phyloP scores from a whole-genome alignment of 2,113 vertebrate genomes.

The Triplophysa rosa region DNA sequence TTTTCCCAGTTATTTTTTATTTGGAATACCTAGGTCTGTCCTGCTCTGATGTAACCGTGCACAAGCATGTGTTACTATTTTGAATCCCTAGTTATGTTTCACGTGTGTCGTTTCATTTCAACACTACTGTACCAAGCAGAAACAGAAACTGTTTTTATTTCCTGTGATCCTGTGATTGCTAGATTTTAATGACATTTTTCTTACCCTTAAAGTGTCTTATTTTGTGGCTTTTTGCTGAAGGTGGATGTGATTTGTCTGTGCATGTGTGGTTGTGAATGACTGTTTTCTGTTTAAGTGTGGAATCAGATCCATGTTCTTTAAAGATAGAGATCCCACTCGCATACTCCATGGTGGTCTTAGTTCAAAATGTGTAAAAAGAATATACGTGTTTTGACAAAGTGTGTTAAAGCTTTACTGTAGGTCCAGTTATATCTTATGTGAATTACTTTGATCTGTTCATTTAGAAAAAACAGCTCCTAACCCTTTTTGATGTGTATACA shows the following conservation, averaged over 20 bases:
- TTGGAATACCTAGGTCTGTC: background rate
- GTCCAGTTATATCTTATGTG: background rate
- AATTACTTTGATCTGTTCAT: constrained; percentile 30
- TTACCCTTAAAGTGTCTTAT: background rate
- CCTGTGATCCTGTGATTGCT: background rate
- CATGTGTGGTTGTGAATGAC: constrained; percentile 12
- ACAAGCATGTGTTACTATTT: background rate
- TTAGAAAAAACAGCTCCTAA: constrained; percentile 2
- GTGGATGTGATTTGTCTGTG: constrained; percentile 21
- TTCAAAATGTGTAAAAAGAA: background rate
- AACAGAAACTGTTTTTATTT: background rate
- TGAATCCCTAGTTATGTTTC: background rate
- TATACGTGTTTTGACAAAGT: background rate
- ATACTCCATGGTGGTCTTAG: background rate
- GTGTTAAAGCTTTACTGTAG: background rate
- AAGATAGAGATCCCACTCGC: constrained; percentile 1
- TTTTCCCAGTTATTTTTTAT: background rate
- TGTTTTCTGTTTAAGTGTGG: constrained; percentile 17
- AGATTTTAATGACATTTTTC: background rate
- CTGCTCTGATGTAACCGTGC: background rate
- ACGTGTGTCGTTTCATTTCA: constrained; percentile 16
- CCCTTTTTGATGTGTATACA: background rate
- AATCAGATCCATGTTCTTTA: constrained; percentile 16
- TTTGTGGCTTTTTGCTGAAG: constrained; percentile 1
- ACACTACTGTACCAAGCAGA: background rate